phyloP scores from a whole-genome alignment of 2,888 invertebrate species.

The Anarsia innoxiella region DNA sequence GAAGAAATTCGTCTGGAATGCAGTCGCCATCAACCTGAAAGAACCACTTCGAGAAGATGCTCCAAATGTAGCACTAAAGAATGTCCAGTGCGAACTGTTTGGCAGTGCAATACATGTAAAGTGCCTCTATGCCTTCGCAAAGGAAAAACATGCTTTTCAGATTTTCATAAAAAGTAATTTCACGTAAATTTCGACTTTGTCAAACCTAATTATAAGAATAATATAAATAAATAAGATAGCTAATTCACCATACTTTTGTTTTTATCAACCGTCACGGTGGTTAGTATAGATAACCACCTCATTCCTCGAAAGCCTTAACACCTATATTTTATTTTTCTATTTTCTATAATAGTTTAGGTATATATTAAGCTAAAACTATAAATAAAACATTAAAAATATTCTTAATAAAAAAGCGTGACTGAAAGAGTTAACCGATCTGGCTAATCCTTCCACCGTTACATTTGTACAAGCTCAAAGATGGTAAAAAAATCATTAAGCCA shows the following conservation, averaged over 20 bases:
- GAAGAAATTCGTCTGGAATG: constrained; percentile 14
- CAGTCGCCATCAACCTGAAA: constrained; percentile 15
- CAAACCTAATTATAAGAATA: background rate
- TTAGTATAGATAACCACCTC: constrained; percentile 11
- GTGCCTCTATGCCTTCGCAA: constrained; percentile 16
- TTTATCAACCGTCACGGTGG: constrained; percentile 10
- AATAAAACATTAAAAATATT: no score
- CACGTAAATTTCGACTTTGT: constrained; percentile 5
- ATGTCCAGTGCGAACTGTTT: constrained; percentile 16
- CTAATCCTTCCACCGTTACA: no score
- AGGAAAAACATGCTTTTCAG: constrained; percentile 15
- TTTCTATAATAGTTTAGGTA: no score
- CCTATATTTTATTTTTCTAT: constrained; percentile 7
- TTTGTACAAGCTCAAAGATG: no score
- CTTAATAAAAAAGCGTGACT: no score
- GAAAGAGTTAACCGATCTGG: no score
- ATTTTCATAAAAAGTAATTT: constrained; percentile 13
- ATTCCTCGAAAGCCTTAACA: constrained; percentile 12
- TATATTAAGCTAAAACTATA: no score
- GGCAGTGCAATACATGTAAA: constrained; percentile 17
- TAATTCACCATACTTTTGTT: constrained; percentile 9
- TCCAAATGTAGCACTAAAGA: constrained; percentile 19
- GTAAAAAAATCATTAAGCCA: no score
- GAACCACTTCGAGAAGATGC: constrained; percentile 18
- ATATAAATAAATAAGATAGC: constrained; percentile 8